These are phyloP conservation scores for Drosophila obscura DNA, from an alignment of 1,140 invertebrate species.

Conservation along the genomic window DNA sequence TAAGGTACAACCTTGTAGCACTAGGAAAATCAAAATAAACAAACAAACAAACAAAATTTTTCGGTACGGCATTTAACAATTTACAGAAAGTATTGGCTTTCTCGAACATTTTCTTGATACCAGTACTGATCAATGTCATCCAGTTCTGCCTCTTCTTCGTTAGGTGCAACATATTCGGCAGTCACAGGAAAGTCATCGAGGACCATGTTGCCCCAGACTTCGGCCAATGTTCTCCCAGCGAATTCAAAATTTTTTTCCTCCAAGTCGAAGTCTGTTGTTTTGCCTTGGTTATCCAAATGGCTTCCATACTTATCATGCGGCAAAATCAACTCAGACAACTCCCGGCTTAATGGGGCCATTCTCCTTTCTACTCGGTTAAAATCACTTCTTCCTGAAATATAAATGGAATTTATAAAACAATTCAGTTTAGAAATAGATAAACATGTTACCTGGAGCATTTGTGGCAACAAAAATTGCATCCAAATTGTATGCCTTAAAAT, in stretches of 20 bases:
- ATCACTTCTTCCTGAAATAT: conserved; percentile 48
- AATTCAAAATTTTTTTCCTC: too few species aligned
- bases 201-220: too few species aligned
- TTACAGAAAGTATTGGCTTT: not conserved
- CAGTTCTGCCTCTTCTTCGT: conserved; percentile 3
- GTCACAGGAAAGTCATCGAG: too few species aligned
- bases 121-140: too few species aligned
- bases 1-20: too few species aligned
- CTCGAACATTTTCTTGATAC: too few species aligned
- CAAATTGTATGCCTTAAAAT: conserved; percentile 81
- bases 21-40: too few species aligned
- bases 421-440: conserved; percentile 7
- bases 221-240: too few species aligned
- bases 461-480: conserved; percentile 83
- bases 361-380: conserved; percentile 69
- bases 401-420: conserved; percentile 6
- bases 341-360: conserved; percentile 68
- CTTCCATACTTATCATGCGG: conserved; percentile 4
- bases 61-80: conserved; percentile 3
- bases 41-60: conserved; percentile 4
- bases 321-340: conserved; percentile 65
- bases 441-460: conserved; percentile 76
- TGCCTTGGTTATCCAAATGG: too few species aligned
- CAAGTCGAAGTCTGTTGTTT: too few species aligned
- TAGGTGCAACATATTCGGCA: too few species aligned